Evolutionary conservation across 2,888 invertebrate species (phyloP).

Genomic region (Fabriciana adippe): DNA sequence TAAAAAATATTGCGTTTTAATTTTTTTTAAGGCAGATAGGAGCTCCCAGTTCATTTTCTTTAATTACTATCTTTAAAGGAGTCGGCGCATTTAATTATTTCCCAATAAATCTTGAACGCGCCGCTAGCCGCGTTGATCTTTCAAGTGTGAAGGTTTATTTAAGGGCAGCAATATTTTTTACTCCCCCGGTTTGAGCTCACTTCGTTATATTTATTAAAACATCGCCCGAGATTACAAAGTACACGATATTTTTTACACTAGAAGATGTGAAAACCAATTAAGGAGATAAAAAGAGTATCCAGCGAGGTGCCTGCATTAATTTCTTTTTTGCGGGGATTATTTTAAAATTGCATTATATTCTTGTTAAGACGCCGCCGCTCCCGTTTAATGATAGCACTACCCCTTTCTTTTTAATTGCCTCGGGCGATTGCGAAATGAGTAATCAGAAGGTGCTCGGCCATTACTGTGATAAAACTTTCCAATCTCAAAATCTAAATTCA

Average conservation of each 20-base stretch:
- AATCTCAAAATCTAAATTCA: constrained; percentile 54
- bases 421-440: constrained; percentile 80
- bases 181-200: constrained; percentile 66
- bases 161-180: constrained; percentile 78
- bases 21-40: constrained; percentile 14
- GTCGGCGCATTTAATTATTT: constrained; percentile 72
- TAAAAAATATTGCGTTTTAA: not conserved
- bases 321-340: constrained; percentile 82
- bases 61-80: constrained; percentile 65
- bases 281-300: constrained; percentile 82
- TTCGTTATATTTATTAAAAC: constrained; percentile 83
- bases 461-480: constrained; percentile 67
- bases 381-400: constrained; percentile 80
- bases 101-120: constrained; percentile 74
- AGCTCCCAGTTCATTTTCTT: constrained; percentile 51
- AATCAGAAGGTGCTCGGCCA: constrained; percentile 75
- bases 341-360: constrained; percentile 83
- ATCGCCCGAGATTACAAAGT: constrained; percentile 82
- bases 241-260: constrained; percentile 82
- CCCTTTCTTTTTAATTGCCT: constrained; percentile 81
- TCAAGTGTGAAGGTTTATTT: constrained; percentile 81
- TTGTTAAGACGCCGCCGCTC: constrained; percentile 78
- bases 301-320: constrained; percentile 82
- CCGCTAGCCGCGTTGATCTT: constrained; percentile 73
- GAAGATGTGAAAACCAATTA: constrained; percentile 83